phyloP scores from a whole-genome alignment of 2,888 invertebrate species.

The Harpalus rubripes region DNA sequence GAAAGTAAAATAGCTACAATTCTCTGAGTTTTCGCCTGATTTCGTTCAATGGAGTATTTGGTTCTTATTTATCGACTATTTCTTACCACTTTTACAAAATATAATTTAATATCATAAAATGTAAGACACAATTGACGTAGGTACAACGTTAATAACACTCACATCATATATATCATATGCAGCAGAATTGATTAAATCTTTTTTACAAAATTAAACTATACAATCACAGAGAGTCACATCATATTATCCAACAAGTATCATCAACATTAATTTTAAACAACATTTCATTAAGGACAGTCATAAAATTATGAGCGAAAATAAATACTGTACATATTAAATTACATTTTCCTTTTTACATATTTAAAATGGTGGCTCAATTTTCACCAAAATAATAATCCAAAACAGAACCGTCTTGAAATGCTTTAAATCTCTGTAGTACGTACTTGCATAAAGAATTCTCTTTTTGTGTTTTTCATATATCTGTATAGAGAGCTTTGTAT shows the following conservation, averaged over 20 bases:
- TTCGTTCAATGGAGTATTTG: constrained; percentile 62
- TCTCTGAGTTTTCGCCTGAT: constrained; percentile 63
- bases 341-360: constrained; percentile 63
- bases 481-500: constrained; percentile 58
- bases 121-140: constrained; percentile 75
- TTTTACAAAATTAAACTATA: constrained; percentile 66
- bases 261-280: constrained; percentile 65
- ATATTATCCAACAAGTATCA: constrained; percentile 62
- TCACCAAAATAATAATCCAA: constrained; percentile 41
- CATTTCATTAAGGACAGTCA: constrained; percentile 61
- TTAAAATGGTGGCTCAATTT: constrained; percentile 56
- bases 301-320: constrained; percentile 65
- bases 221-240: constrained; percentile 67
- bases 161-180: constrained; percentile 56
- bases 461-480: constrained; percentile 29
- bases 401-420: constrained; percentile 38
- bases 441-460: constrained; percentile 26
- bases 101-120: constrained; percentile 63
- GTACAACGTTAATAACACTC: constrained; percentile 72
- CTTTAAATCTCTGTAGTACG: constrained; percentile 39
- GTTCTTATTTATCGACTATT: constrained; percentile 55
- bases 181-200: constrained; percentile 61
- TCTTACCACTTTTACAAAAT: constrained; percentile 64
- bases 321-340: constrained; percentile 67
- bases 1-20: constrained; percentile 41